Base-by-base conservation (phyloP, 1,140 invertebrate species). In the Pectinophora gossypiella region DNA sequence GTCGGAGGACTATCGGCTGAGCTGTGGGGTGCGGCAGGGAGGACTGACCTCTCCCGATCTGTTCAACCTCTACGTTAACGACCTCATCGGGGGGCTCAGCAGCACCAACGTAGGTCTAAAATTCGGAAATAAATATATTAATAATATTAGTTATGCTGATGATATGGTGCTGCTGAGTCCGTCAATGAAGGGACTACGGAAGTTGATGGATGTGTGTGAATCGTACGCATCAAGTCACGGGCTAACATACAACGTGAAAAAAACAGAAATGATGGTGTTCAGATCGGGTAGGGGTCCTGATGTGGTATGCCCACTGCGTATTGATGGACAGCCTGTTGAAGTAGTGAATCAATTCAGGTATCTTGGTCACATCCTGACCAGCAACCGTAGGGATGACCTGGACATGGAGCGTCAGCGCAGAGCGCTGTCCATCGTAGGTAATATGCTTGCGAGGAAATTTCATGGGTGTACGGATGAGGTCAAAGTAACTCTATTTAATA, bases 41-140 rank as follows among this genome's bases (percentile, higher is more conserved):
- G 46, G 46, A 15, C 27, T 48, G 9, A 48, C 13, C 3, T 48
- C 46, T 15, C 46, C 46, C 9, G 15, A 19, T 13, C 15, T 48
- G 23, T 48, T 48, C 35, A 48, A 48, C 23, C 27, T 48, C 16
- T 48, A 48, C 20, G 18, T 48, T 12, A 48, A 48, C 19, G 46
- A 7, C 7, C 46, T 48, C 7, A 32, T 48, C 13, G 46, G 19
- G 22, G 46, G 18, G 32, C 46, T 48, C 32, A 48, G 46, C 46
- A 48, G 15, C 32, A 12, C 23, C 12, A 20, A 18, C 9, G 16
- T 35, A 13, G 46, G 46, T 9, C 35, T 23, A 9, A 23, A 48
- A 19, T 15, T 48, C 4, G 46, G 15, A 3, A 16, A 16, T 13
- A 15, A 10, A 3, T 22, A 21, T 23, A 13, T 16, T 3, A 46